Base-by-base conservation (phyloP, 2,113 vertebrate species). In the Microcebus ravelobensis region DNA sequence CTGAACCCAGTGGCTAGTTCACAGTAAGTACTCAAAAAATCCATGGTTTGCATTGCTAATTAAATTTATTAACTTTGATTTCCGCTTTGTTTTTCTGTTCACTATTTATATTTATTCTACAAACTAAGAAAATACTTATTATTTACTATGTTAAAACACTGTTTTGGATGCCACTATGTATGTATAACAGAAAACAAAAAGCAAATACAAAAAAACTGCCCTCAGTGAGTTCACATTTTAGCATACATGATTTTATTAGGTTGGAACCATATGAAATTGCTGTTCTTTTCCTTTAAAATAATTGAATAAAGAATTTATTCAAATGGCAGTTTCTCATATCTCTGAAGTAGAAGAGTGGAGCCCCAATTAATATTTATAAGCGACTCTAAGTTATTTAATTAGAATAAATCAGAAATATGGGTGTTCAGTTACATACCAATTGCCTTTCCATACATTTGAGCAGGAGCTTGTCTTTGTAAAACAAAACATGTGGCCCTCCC, bases 51-150 rank as follows among this genome's bases (percentile, higher is more conserved):
- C n/a, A 25, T 39, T 79, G 61, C 6, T 55, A 73, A 91, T 91
- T 95, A 81, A 89, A 52, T 63, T 55, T 95, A 79, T 79, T 91
- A 77, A 50, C 4, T 34, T 81, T 42, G 8, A 34, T 77, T 95
- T 90, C 77, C 25, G 68, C 39, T 87, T 90, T 59, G 9, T 68
- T 61, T 92, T 81, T 61, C 31, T 36, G 45, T 3, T 8, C 15
- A 74, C n/a, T 7, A 74, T 59, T 88, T 68, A 85, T 18, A 55
- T 50, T 63, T 23, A 55, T 86, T 73, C 42, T 31, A 93, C 4
- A 82, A 61, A 86, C 85, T n/a, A 91, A 91, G 34, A 13, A 20
- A 25, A 36, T 59, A 50, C 52, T 55, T 76, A 81, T 59, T 83
- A 79, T 82, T 90, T 70, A 55, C 15, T n/a, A 34, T 61, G 21